phyloP scores from a whole-genome alignment of 2,888 invertebrate species.

The Oligia strigilis region DNA sequence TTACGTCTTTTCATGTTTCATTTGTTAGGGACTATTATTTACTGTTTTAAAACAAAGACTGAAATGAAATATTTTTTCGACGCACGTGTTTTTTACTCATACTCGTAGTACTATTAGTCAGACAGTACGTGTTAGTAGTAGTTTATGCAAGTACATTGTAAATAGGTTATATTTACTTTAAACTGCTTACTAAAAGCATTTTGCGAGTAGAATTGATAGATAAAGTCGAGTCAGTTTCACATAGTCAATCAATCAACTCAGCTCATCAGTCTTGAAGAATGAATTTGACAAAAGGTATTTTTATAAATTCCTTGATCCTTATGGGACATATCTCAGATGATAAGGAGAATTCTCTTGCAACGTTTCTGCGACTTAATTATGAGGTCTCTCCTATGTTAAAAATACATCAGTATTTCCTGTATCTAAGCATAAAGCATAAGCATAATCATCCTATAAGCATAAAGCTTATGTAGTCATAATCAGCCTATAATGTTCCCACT shows the following conservation, averaged over 20 bases:
- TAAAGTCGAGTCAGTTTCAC: not conserved
- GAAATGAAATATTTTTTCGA: slow-evolving; percentile 32
- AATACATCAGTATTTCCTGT: slow-evolving; percentile 1
- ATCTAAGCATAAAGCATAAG: not conserved
- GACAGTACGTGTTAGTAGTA: not conserved
- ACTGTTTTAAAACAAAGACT: slow-evolving; percentile 7
- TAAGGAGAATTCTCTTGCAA: not conserved
- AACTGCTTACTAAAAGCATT: not conserved
- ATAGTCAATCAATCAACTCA: not conserved
- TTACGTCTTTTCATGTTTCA: too few relatives aligned
- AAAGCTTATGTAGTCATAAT: not conserved
- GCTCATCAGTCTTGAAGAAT: not conserved
- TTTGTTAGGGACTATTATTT: not conserved
- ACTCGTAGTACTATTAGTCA: slow-evolving; percentile 19
- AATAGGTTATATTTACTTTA: slow-evolving; percentile 13
- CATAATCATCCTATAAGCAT: not conserved
- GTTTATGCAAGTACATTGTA: slow-evolving; percentile 3
- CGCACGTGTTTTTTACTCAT: slow-evolving; percentile 20
- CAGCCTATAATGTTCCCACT: not conserved
- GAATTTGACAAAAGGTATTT: not conserved
- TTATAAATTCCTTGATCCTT: not conserved
- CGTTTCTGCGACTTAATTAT: not conserved
- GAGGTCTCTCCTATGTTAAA: not conserved
- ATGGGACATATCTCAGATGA: not conserved
- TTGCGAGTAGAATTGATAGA: slow-evolving; percentile 3